Evolutionary conservation across 2,113 vertebrate species (phyloP).

Genomic region (Microtus ochrogaster): DNA sequence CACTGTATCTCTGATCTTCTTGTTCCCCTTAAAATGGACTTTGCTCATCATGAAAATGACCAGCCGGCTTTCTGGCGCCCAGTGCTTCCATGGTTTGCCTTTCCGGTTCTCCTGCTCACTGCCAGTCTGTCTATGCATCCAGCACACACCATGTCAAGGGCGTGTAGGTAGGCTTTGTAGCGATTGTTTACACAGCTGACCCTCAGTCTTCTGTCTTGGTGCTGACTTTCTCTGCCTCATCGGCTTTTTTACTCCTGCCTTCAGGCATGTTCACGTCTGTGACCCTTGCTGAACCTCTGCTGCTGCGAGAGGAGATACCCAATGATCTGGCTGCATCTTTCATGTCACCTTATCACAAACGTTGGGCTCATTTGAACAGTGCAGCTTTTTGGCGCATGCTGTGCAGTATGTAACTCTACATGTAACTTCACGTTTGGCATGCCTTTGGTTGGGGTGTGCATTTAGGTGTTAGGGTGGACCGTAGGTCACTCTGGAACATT

Average conservation of each 20-base stretch:
- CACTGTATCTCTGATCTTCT: not conserved
- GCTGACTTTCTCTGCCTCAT: not conserved
- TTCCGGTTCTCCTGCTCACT: not conserved
- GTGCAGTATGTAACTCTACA: not conserved
- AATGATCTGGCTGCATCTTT: no score
- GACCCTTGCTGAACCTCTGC: not conserved
- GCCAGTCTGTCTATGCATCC: not conserved
- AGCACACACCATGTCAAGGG: not conserved
- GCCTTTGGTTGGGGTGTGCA: not conserved
- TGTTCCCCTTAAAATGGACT: not conserved
- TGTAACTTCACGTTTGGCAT: not conserved
- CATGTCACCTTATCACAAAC: not conserved
- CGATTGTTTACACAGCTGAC: not conserved
- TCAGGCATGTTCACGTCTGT: not conserved
- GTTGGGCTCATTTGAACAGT: not conserved
- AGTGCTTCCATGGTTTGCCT: not conserved
- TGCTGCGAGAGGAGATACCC: not conserved
- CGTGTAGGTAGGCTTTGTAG: not conserved
- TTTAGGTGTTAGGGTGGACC: not conserved
- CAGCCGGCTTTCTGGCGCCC: not conserved
- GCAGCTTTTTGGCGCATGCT: not conserved
- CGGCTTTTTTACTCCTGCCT: not conserved
- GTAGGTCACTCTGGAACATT: no score
- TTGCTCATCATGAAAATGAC: not conserved
- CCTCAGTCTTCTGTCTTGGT: not conserved